Percentiles rank a stretch among this genome's conserved stretches.
These are phyloP conservation scores for Stomatorhinus ivindoensis DNA, from an alignment of 2,113 vertebrate species.

Conservation along the genomic window DNA sequence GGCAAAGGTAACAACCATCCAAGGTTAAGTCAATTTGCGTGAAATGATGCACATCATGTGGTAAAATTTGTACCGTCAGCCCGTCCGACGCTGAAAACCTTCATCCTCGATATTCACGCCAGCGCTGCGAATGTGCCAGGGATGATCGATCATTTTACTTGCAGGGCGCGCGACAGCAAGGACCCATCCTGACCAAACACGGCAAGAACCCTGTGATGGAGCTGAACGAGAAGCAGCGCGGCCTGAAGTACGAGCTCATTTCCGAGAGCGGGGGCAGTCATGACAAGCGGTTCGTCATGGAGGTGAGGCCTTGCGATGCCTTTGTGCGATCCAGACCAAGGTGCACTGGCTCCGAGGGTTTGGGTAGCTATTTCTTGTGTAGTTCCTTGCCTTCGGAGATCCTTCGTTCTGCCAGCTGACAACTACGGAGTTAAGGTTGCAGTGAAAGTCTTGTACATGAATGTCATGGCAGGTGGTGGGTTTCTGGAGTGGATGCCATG, in stretches of 20 bases:
- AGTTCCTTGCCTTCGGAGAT: not conserved
- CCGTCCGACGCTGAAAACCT: not conserved
- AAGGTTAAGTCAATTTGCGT: not conserved
- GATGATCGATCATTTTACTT: not conserved
- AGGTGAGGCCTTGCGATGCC: conserved; percentile 53
- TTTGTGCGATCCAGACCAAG: not conserved
- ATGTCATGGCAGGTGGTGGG: not conserved
- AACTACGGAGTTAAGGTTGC: not conserved
- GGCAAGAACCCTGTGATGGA: conserved; percentile 99
- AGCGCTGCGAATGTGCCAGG: not conserved
- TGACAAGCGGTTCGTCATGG: conserved; percentile 94
- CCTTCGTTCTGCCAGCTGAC: not conserved
- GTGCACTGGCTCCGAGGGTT: not conserved
- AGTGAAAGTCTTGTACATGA: not conserved
- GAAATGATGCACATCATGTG: not conserved
- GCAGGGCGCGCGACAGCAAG: conserved; percentile 83
- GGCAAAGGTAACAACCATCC: not conserved
- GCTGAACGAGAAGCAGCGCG: conserved; percentile 89
- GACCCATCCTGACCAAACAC: conserved; percentile 90
- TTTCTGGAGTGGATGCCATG: not conserved
- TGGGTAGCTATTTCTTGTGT: not conserved
- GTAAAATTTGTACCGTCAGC: not conserved
- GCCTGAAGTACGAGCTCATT: conserved; percentile 91
- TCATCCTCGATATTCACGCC: not conserved
- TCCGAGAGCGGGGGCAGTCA: conserved; percentile 92